Conservation (phyloP, 2,113 vertebrate species). For the Cepphus grylle region DNA sequence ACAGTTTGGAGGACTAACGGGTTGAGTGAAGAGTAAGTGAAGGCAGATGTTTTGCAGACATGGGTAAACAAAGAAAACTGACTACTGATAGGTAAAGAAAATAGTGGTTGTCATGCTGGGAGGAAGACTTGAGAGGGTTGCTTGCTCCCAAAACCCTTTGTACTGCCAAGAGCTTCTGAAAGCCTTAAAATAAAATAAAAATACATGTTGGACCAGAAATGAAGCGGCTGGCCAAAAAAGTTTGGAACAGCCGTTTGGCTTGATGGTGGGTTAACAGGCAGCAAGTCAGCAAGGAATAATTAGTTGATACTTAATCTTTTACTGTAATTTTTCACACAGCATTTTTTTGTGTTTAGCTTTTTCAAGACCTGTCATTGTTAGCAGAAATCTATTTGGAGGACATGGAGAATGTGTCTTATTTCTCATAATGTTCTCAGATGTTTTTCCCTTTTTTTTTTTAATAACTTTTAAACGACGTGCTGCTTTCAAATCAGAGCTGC, state of each 20-base stretch:
- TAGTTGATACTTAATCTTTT: slow-evolving; percentile 3
- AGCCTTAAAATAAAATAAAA: slow-evolving; percentile 32
- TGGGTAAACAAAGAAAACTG: slow-evolving; percentile 16
- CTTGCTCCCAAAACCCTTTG: slow-evolving; percentile 6
- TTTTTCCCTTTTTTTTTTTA: background rate
- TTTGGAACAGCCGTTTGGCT: slow-evolving; percentile 37
- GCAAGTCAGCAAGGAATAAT: slow-evolving; percentile 25
- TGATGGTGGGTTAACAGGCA: background rate
- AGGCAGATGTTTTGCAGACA: slow-evolving; percentile 20
- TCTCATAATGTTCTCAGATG: background rate
- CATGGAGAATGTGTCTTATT: background rate
- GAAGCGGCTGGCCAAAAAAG: background rate
- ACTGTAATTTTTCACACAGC: background rate
- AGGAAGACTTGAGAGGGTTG: background rate
- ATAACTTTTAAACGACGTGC: background rate
- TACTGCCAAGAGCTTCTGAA: slow-evolving; percentile 60
- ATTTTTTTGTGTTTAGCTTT: background rate
- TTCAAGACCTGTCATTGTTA: background rate
- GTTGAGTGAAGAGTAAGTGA: background rate
- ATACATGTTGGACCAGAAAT: slow-evolving; percentile 5
- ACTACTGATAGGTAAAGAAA: slow-evolving; percentile 31
- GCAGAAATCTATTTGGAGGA: background rate
- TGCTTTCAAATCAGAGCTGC: background rate
- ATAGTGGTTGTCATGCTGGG: background rate
- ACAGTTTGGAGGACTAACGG: background rate